phyloP scores from a whole-genome alignment of 92 coral and sea anemone genomes.

The Ricordea florida region DNA sequence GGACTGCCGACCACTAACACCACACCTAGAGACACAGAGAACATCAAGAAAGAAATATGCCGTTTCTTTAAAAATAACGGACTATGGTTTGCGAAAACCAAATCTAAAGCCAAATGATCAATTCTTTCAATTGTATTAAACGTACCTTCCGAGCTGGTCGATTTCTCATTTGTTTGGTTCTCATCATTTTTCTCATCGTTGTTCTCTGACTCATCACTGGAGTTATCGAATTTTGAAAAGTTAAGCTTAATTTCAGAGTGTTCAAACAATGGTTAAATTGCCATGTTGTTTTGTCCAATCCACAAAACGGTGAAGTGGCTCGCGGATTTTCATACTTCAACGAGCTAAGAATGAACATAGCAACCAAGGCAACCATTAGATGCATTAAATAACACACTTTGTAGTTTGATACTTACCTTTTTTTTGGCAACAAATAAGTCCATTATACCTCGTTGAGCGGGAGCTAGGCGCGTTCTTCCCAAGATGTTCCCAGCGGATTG shows the following conservation, averaged over 20 bases:
- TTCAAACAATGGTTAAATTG: no score
- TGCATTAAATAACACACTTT: slow-evolving; percentile 12
- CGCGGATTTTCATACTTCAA: no score
- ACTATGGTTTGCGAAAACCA: background rate
- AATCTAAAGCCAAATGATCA: slow-evolving; percentile 5
- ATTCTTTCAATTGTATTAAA: slow-evolving; percentile 7
- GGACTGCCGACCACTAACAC: no score
- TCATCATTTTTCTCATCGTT: background rate
- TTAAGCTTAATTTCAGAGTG: background rate
- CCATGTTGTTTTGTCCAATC: no score
- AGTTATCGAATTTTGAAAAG: slow-evolving; percentile 5
- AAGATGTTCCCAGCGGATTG: slow-evolving; percentile 3
- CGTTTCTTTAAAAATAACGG: background rate
- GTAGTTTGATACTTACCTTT: slow-evolving; percentile 30
- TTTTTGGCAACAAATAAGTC: background rate
- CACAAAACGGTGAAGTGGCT: no score
- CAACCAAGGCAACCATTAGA: slow-evolving; percentile 8
- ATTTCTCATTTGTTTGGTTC: slow-evolving; percentile 8
- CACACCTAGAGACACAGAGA: no score
- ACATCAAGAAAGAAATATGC: no score
- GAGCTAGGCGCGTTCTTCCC: slow-evolving; percentile 14
- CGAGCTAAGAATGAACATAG: background rate
- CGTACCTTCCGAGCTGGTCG: slow-evolving; percentile 12
- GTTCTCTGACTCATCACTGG: no score
- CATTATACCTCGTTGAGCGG: slow-evolving; percentile 22